Percentiles rank a stretch among this genome's conserved stretches.
phyloP scores from a whole-genome alignment of 2,888 invertebrate genomes.

The Xestia ashworthii region DNA sequence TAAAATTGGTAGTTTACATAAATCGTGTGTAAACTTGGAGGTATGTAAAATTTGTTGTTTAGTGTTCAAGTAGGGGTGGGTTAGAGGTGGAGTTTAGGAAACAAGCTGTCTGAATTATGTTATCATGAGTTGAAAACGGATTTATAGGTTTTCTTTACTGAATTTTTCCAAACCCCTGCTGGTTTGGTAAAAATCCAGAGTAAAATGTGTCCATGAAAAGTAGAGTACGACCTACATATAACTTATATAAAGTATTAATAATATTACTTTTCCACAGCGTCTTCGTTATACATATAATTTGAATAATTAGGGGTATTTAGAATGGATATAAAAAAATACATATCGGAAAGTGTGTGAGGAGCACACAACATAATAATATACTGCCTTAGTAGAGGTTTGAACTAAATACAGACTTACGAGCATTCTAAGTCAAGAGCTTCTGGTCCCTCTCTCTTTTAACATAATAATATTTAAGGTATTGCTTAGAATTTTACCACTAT shows the following conservation, averaged over 20 bases:
- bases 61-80: conserved; percentile 12
- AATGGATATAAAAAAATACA: not conserved
- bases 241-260: not conserved
- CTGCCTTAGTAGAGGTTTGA: not conserved
- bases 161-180: no score
- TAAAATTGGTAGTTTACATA: conserved; percentile 31
- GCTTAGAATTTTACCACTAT: not conserved
- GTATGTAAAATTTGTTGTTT: conserved; percentile 35
- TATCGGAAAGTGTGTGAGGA: not conserved
- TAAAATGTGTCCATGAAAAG: not conserved
- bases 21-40: conserved; percentile 30
- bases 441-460: not conserved
- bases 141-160: conserved; percentile 12
- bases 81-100: conserved; percentile 25
- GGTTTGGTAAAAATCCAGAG: not conserved
- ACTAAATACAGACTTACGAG: not conserved
- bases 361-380: not conserved
- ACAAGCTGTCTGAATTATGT: conserved; percentile 33
- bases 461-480: not conserved
- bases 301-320: not conserved
- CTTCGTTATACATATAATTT: not conserved
- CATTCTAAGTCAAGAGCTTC: no score
- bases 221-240: not conserved
- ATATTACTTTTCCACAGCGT: not conserved
- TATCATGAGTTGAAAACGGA: conserved; percentile 39